These are phyloP conservation scores for Cacoxenus indagator DNA, from an alignment of 2,888 invertebrate genomes.

Conservation along the genomic window DNA sequence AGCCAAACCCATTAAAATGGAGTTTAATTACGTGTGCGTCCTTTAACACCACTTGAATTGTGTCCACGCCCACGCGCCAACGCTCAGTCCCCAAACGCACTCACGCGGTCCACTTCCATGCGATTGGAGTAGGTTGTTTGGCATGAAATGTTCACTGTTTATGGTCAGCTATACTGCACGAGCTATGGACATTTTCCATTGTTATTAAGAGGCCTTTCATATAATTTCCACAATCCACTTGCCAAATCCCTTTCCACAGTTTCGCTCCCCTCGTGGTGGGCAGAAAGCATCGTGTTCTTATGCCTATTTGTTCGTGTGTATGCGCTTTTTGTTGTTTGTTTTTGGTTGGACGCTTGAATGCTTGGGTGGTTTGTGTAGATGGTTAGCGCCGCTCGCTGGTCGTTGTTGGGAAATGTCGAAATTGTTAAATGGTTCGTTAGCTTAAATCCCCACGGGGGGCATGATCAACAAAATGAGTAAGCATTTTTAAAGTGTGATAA, in stretches of 20 bases:
- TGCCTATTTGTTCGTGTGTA: constrained; percentile 24
- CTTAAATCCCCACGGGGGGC: constrained; percentile 52
- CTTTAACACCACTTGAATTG: constrained; percentile 32
- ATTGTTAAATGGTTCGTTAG: constrained; percentile 63
- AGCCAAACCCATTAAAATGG: constrained; percentile 30
- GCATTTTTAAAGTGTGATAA: constrained; percentile 55
- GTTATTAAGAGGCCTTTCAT: constrained; percentile 28
- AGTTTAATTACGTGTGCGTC: constrained; percentile 53
- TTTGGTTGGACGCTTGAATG: constrained; percentile 61
- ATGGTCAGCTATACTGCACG: constrained; percentile 30
- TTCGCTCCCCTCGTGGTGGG: constrained; percentile 6
- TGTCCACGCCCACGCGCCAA: not conserved
- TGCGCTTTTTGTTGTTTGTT: constrained; percentile 50
- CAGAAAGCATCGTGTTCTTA: not conserved
- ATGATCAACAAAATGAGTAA: constrained; percentile 18
- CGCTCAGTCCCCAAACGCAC: not conserved
- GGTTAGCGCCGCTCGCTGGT: constrained; percentile 32
- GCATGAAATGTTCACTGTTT: constrained; percentile 27
- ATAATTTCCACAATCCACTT: constrained; percentile 16
- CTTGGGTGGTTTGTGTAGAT: constrained; percentile 40
- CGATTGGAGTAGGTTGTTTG: constrained; percentile 24
- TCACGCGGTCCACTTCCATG: constrained; percentile 14
- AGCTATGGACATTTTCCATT: not conserved
- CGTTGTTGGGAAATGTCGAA: constrained; percentile 33
- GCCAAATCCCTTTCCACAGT: constrained; percentile 8